Conservation (phyloP, 1,140 invertebrate species). For the Gryllus bimaculatus region DNA sequence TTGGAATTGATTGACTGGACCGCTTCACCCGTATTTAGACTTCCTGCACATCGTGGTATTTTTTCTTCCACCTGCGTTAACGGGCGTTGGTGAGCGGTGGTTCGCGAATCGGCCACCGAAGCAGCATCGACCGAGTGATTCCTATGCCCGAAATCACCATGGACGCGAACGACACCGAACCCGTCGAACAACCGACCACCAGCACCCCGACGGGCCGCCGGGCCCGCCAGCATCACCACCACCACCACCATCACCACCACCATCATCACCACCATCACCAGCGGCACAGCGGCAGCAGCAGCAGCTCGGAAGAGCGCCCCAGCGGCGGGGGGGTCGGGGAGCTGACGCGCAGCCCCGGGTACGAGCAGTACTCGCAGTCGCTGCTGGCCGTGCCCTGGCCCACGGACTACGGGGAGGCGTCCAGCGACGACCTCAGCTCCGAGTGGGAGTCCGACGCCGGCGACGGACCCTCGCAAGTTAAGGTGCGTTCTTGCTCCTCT, state of each 20-base stretch:
- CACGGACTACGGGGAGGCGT: conserved; percentile 73
- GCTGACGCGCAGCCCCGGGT: conserved; percentile 40
- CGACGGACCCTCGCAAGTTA: conserved; percentile 26
- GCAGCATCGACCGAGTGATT: too few relatives aligned
- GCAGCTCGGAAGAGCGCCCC: neutral
- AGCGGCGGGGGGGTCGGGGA: neutral
- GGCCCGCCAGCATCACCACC: too few relatives aligned
- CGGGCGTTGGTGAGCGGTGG: too few relatives aligned
- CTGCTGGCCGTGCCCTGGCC: conserved; percentile 58
- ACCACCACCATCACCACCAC: neutral
- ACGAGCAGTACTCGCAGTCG: conserved; percentile 66
- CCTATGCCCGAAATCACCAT: neutral
- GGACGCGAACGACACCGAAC: neutral
- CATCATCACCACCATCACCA: neutral
- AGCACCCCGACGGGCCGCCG: too few relatives aligned
- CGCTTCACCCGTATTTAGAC: too few relatives aligned
- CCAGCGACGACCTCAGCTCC: conserved; percentile 77
- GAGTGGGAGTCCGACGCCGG: conserved; percentile 78
- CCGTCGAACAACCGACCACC: neutral
- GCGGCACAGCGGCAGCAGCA: conserved; percentile 8
- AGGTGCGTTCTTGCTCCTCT: conserved; percentile 30
- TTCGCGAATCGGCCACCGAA: too few relatives aligned
- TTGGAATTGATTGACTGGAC: too few relatives aligned
- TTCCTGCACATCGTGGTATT: too few relatives aligned
- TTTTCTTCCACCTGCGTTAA: too few relatives aligned